Base-by-base conservation (phyloP, 2,888 invertebrate species). In the Dasysyrphus tricinctus region DNA sequence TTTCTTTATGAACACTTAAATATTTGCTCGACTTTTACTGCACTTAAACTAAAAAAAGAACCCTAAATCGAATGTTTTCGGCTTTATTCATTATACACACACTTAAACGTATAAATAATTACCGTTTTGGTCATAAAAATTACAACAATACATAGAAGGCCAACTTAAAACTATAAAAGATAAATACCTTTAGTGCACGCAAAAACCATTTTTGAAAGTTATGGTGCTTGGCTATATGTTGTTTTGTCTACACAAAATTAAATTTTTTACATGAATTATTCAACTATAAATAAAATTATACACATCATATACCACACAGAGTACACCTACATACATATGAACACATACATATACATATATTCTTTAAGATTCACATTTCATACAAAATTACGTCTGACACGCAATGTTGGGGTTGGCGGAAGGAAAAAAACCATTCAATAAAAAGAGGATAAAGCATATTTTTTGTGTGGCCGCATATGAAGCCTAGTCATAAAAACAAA, bases 351-450 rank as follows among this genome's bases (percentile, higher is more conserved):
- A n/a, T 24, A 29, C 9, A n/a, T 59, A 19, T 57, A 32, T 57
- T 12, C 42, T 42, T 24, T 39, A 39, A 39, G 59, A 72, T 59
- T 75, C 83, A 83, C 49, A 75, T 80, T 75, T 69, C 65, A 80
- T 49, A 65, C 34, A 84, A 84, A 80, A 80, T 80, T 76, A 80
- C 59, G 80, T 80, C 80, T 76, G 42, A 19, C 84, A 84, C 76
- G 84, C 84, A 76, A 84, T 67, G 51, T 69, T 69, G 69, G 69
- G 54, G 67, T 37, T 47, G 67, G 49, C 49, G 49, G 69, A 47
- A 42, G 47, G 9, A 65, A 65, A 44, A 73, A 44, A 42, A 65
- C 59, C 49, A 72, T 84, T 76, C 84, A 84, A 84, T 84, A 59
- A 80, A 84, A 67, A 19, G n/a, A 37, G 70, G 72, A 65, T 65